These are phyloP conservation scores for Acomys russatus DNA, from an alignment of 2,797 vertebrate species.

Conservation along the genomic window DNA sequence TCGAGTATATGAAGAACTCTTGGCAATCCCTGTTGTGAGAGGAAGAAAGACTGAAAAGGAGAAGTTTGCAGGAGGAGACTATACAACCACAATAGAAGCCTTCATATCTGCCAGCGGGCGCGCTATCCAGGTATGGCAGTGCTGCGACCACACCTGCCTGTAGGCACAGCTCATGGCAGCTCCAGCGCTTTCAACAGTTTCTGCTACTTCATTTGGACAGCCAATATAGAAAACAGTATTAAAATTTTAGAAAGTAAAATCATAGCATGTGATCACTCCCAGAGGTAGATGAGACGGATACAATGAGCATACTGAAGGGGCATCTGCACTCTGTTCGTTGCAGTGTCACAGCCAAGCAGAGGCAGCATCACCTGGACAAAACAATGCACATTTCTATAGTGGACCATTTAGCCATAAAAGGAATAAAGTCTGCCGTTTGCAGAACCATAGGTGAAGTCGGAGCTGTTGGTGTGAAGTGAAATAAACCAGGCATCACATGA, in stretches of 20 bases:
- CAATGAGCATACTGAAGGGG: neutral
- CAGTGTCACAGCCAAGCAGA: neutral
- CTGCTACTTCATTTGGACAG: neutral
- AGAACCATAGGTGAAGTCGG: neutral
- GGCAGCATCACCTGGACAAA: neutral
- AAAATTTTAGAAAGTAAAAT: neutral
- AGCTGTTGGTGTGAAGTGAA: neutral
- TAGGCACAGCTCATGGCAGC: neutral
- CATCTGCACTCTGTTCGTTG: neutral
- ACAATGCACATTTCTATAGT: too few species aligned
- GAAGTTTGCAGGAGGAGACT: slow-evolving; percentile 98
- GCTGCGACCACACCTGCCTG: too few species aligned
- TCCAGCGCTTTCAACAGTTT: too few species aligned
- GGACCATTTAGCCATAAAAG: neutral
- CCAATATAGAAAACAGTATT: neutral
- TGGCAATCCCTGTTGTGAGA: slow-evolving; percentile 98
- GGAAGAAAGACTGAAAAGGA: slow-evolving; percentile 99
- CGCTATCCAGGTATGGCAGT: slow-evolving; percentile 94
- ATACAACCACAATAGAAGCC: slow-evolving; percentile 97
- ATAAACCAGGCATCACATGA: neutral
- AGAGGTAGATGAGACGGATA: neutral
- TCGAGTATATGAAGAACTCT: slow-evolving; percentile 96
- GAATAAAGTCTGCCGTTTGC: neutral
- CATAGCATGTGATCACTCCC: neutral
- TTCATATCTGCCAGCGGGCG: slow-evolving; percentile 98